Evolutionary conservation across 2,888 invertebrate genomes (phyloP).

Genomic region (Amphipyra berbera): DNA sequence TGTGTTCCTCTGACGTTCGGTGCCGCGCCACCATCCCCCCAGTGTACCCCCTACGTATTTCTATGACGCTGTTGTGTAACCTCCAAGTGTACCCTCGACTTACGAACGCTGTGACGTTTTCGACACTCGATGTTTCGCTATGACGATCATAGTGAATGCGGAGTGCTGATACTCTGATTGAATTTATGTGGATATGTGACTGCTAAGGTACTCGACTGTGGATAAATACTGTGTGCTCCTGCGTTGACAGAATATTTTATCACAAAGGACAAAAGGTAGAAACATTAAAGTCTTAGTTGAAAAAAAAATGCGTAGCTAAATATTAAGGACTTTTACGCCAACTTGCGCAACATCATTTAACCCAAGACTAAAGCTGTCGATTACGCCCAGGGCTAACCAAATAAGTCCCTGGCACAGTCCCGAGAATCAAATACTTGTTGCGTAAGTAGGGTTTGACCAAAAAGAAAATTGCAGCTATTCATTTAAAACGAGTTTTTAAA

Average conservation of each 20-base stretch:
- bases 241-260: conserved; percentile 39
- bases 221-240: conserved; percentile 20
- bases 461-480: too few relatives aligned
- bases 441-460: too few relatives aligned
- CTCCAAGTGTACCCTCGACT: conserved; percentile 28
- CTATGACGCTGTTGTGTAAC: conserved; percentile 36
- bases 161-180: conserved; percentile 28
- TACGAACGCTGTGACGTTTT: conserved; percentile 27
- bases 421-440: too few relatives aligned
- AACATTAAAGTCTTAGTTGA: too few relatives aligned
- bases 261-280: too few relatives aligned
- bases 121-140: conserved; percentile 49
- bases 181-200: conserved; percentile 31
- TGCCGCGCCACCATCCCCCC: conserved; percentile 12
- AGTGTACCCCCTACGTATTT: conserved; percentile 18
- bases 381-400: too few relatives aligned
- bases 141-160: conserved; percentile 39
- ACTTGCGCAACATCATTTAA: too few relatives aligned
- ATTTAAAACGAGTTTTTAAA: not conserved
- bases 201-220: conserved; percentile 39
- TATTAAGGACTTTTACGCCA: too few relatives aligned
- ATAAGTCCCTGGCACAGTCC: too few relatives aligned
- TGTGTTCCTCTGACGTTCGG: conserved; percentile 36
- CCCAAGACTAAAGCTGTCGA: too few relatives aligned
- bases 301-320: too few relatives aligned